Evolutionary conservation across 2,888 invertebrate species (phyloP).

Genomic region (Eristalinus aeneus): DNA sequence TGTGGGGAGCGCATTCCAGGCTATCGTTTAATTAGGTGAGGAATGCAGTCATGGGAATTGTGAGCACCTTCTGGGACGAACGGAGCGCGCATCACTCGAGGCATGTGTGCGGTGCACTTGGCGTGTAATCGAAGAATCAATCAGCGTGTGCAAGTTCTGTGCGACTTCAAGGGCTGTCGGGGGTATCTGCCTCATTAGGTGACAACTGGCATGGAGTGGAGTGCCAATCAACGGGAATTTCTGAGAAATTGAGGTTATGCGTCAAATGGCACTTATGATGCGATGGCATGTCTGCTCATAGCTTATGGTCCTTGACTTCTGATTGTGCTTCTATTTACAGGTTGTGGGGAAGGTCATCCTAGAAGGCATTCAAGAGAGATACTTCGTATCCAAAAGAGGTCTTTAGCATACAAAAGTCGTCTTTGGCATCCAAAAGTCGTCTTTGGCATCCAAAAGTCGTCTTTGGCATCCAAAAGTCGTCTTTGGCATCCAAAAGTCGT

Average conservation of each 20-base stretch:
- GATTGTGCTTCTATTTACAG: too few species aligned
- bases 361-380: too few species aligned
- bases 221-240: not conserved
- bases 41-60: conserved; percentile 4
- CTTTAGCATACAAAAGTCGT: too few species aligned
- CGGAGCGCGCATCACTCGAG: not conserved
- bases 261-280: not conserved
- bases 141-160: not conserved
- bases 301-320: too few species aligned
- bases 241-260: not conserved
- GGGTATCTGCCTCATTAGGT: not conserved
- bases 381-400: too few species aligned
- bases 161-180: not conserved
- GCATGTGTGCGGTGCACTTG: not conserved
- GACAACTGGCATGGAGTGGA: not conserved
- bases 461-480: too few species aligned
- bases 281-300: too few species aligned
- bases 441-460: too few species aligned
- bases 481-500: too few species aligned
- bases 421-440: too few species aligned
- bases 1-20: conserved; percentile 23
- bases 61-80: not conserved
- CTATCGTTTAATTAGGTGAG: conserved; percentile 27
- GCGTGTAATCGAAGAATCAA: not conserved
- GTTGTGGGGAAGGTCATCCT: too few species aligned